Conservation (phyloP, 2,888 invertebrate genomes). For the Ophion slaviceki region DNA sequence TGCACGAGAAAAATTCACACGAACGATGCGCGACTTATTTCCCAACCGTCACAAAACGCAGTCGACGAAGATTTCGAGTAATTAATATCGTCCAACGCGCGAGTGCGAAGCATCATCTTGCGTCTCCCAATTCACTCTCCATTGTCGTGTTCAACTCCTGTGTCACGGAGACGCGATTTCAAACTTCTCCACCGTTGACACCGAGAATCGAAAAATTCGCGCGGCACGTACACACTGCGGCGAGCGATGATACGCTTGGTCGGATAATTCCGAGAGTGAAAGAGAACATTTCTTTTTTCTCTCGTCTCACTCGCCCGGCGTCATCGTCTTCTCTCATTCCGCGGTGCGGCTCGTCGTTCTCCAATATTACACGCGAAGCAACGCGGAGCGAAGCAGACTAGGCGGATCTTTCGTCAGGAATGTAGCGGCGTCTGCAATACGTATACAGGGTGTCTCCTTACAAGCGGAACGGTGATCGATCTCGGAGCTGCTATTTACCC, state of each 20-base stretch:
- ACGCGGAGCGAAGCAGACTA: constrained; percentile 40
- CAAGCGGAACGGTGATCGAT: not conserved
- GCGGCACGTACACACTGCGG: constrained; percentile 4
- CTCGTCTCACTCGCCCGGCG: constrained; percentile 1
- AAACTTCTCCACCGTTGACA: not conserved
- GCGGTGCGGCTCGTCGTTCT: constrained; percentile 11
- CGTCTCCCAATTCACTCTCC: not conserved
- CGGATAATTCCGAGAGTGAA: not conserved
- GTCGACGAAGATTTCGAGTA: not conserved
- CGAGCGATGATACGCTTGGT: not conserved
- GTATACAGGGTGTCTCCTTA: not conserved
- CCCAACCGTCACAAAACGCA: too few relatives aligned
- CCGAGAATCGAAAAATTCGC: not conserved
- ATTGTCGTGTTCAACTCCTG: not conserved
- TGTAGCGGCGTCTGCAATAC: constrained; percentile 56
- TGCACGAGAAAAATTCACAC: not conserved
- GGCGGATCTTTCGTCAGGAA: constrained; percentile 65
- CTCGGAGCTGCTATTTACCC: not conserved
- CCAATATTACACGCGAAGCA: constrained; percentile 30
- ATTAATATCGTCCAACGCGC: not conserved
- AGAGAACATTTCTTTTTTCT: not conserved
- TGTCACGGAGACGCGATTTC: not conserved
- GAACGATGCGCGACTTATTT: not conserved
- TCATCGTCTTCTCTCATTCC: constrained; percentile 17
- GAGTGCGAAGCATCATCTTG: not conserved